Base-by-base conservation (phyloP, 2,888 invertebrate genomes). In the Cybosia mesomella region DNA sequence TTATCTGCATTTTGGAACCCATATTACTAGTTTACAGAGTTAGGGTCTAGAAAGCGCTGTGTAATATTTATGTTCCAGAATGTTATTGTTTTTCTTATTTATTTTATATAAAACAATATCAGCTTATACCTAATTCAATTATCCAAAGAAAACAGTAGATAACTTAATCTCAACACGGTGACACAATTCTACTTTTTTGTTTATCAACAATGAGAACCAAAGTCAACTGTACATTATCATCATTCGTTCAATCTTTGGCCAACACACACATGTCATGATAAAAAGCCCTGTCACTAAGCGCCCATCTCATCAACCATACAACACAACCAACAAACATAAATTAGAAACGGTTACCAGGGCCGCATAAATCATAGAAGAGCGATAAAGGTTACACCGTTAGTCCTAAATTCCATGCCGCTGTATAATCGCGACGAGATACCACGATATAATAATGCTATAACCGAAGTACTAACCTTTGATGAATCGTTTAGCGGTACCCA, bases 401-500 rank as follows among this genome's bases (percentile, higher is more conserved):
- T 84, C 84, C 88, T 87, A 87, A 90, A 91, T 91, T 87, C 89
- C 87, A 73, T 77, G 73, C 79, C 72, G 79, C 78, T 81, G 83
- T 79, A 84, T 88, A 90, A 89, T 91, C 88, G 86, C 87, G 84
- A 87, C 86, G 34, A 65, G 65, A 63, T 66, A 69, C 61, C 62
- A 22, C 49, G 64, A 73, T 70, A 85, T 89, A 91, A 89, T 89
- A n/a, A 88, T 86, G 83, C 85, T 87, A 89, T 90, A 88, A 87
- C 86, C 84, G 83, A 89, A 89, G 90, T 84, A 88, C 91, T 90
- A 90, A 87, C 88, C 87, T 90, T 89, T 92, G 94, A 94, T 91
- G 91, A 89, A 93, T 93, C 90, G 91, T 83, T 88, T 93, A 93
- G 93, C 94, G 94, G 94, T 93, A 93, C 86, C 89, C 89, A 92